Evolutionary conservation across 2,113 vertebrate species (phyloP), one percentile per base, ranked within the genome.

Genomic region (Rhinoptilus africanus): DNA sequence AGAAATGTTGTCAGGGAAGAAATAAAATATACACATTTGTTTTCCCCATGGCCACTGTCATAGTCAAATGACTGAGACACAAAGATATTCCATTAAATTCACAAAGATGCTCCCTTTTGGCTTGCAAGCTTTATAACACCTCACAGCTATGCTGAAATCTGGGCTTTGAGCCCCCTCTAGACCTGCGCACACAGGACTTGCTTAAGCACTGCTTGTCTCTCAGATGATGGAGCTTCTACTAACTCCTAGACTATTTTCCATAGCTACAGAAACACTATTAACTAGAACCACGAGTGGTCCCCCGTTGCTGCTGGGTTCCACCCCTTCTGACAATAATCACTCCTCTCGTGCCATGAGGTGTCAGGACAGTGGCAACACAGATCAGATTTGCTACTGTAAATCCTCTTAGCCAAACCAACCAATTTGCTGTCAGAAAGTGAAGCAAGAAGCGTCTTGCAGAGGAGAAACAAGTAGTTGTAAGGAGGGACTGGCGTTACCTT

Each of bases 391-490:
- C 82, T 37, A 27, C 51, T 4, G 27, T 77, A 96, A 97, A 96
- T 96, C 84, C 85, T 95, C 74, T 97, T 88, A 94, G 59, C 32
- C 85, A 92, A 93, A 86, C 16, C 41, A 68, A 62, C 19, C 9
- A 41, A 35, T 80, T 26, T 85, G 35, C 59, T 81, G 34, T 73
- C 48, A 86, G 78, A 37, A 89, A 89, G 71, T 39, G 71, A 95
- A 88, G 74, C 7, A 73, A 12, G 20, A n/a, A 81, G 39, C 20
- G 8, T 14, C 47, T 67, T 67, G n/a, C 32, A 78, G 56, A 84
- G 76, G 4, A 73, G 43, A 80, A 91, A 37, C 10, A 51, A 22
- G 27, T 23, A 67, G 34, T 20, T 53, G 4, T 24, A 88, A 72
- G 35, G 71, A 59, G 15, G 20, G 7, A 14, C 15, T 48, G 19